Evolutionary conservation across 2,797 vertebrate genomes (phyloP), one percentile per base, ranked within the genome.

Genomic region (Alectoris magna): DNA sequence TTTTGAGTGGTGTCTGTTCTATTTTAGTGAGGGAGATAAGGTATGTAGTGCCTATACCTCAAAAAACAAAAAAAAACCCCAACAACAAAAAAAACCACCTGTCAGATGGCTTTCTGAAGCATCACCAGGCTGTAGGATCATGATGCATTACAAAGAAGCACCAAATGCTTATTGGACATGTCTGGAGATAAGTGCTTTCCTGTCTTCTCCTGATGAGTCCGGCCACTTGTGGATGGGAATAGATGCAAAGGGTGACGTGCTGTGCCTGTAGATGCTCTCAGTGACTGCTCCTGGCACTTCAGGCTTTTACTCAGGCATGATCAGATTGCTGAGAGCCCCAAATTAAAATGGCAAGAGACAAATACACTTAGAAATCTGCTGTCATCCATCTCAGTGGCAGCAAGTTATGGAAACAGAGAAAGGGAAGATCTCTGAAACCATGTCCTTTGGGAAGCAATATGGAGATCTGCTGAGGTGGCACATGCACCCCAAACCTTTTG

Each of bases 231-330:
- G 67, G 84, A 43, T 64, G 41, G 88, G 82, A 95, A 74, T 86
- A 76, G 84, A 95, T 70, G 62, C 58, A 74, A 91, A 95, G 91
- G 69, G 67, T 75, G 87, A 71, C 83, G 74, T 79, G 91, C 79
- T 83, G 83, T 44, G 80, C 49, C 73, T 74, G 24, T 60, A 26
- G 1, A 0, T 60, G 66, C 49, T 58, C 60, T 34, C 71, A 49
- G 69, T 70, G 69, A 26, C 60, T 75, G 76, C 16, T 86, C 44
- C 53, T 88, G 51, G 21, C 66, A 58, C 81, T 91, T 72, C 43
- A 91, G 44, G 83, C 88, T 62, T 55, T 85, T 91, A 44, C 73
- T 91, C 39, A 55, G 36, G 79, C 38, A 31, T 2, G 8, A 74
- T 90, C 48, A 75, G 76, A 64, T 72, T 77, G 27, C 64, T 87